A percentile compares a stretch with the other conserved stretches of the same genome.
Conservation (phyloP, 2,113 vertebrate genomes). For the Bothrops jararaca region DNA sequence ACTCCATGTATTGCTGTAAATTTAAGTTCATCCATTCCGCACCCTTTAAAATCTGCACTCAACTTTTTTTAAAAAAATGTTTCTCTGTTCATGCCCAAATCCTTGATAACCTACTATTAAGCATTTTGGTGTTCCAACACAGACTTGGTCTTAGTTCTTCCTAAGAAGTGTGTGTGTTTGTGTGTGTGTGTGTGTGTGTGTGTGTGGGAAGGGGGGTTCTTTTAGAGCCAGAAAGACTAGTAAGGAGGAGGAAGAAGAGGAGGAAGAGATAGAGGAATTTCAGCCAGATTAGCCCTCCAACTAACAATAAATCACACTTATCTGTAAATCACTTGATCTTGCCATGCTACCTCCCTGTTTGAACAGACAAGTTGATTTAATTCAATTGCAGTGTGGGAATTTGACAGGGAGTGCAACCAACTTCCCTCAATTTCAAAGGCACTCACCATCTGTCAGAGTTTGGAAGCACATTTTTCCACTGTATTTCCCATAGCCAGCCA, state of each 20-base stretch:
- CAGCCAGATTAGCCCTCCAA: slow-evolving; percentile 25
- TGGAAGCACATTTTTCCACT: slow-evolving; percentile 99
- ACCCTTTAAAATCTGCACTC: neutral
- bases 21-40: neutral
- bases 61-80: neutral
- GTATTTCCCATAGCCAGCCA: slow-evolving; percentile 97
- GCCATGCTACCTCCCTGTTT: neutral
- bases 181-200: too few relatives aligned
- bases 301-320: neutral
- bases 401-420: neutral
- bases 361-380: neutral
- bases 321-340: neutral
- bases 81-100: neutral
- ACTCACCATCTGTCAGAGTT: slow-evolving; percentile 94
- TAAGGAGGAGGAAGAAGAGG: accelerated
- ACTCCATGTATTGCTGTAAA: neutral
- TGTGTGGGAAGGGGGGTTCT: neutral
- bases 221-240: neutral
- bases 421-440: accelerated
- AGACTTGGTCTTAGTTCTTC: neutral
- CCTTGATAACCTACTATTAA: neutral
- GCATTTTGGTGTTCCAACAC: neutral
- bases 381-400: neutral
- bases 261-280: neutral
- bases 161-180: neutral